Conservation (phyloP, 23 tunicate genomes). For the Halocynthia aurantium region DNA sequence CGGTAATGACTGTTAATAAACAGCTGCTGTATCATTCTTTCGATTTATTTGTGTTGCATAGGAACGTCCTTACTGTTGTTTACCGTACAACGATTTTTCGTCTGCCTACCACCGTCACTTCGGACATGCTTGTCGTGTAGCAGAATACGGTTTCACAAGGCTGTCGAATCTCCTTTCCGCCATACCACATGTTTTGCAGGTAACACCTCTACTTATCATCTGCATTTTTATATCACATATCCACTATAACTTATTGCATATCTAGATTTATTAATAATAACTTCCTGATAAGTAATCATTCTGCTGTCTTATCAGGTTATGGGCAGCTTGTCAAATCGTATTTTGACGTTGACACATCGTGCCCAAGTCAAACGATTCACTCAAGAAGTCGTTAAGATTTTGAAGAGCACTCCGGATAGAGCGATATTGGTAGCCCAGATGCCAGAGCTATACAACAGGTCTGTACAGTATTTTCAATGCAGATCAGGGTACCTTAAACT, state of each 20-base stretch:
- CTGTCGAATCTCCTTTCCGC: slow-evolving; percentile 28
- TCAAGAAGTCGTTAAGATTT: slow-evolving; percentile 73
- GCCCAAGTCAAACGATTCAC: slow-evolving; percentile 93
- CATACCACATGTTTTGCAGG: slow-evolving; percentile 82
- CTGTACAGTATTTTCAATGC: background rate
- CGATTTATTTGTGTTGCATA: slow-evolving; percentile 16
- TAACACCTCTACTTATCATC: background rate
- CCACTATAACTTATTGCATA: too few relatives aligned
- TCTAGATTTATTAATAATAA: too few relatives aligned
- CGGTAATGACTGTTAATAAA: too few relatives aligned
- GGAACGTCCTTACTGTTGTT: slow-evolving; percentile 36
- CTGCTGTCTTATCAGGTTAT: slow-evolving; percentile 31
- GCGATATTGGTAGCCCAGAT: slow-evolving; percentile 49
- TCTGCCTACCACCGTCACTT: slow-evolving; percentile 29
- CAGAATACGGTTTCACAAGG: slow-evolving; percentile 25
- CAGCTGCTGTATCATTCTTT: background rate
- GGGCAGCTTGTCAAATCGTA: slow-evolving; percentile 24
- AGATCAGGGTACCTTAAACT: too few relatives aligned
- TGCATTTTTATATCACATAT: too few relatives aligned
- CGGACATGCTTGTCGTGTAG: slow-evolving; percentile 21
- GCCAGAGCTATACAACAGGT: slow-evolving; percentile 71
- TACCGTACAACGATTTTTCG: slow-evolving; percentile 27
- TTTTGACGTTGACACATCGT: slow-evolving; percentile 65
- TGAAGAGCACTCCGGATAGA: slow-evolving; percentile 54
- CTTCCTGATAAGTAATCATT: too few relatives aligned